Percentiles rank a stretch among this genome's conserved stretches.
These are phyloP conservation scores for Caenorhabditis japonica DNA, from an alignment of 2,888 invertebrate genomes.

Conservation along the genomic window DNA sequence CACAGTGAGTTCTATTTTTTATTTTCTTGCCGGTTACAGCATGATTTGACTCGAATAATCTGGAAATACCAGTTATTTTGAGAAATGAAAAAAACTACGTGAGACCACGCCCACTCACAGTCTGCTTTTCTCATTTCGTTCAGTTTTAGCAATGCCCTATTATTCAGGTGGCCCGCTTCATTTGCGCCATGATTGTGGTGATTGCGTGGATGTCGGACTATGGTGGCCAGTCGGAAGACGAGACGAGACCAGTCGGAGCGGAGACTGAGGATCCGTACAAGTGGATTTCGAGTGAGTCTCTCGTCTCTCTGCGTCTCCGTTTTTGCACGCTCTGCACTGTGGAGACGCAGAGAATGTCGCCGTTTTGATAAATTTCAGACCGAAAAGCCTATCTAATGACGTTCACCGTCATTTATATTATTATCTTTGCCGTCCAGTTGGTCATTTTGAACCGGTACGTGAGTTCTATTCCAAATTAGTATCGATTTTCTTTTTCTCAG, in stretches of 20 bases:
- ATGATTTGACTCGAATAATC: too few species aligned
- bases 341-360: too few species aligned
- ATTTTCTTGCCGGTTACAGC: too few species aligned
- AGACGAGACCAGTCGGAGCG: slow-evolving; percentile 1
- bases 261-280: slow-evolving; percentile 37
- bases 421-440: slow-evolving; percentile 27
- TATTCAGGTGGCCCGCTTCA: slow-evolving; percentile 40
- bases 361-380: slow-evolving; percentile 25
- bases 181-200: slow-evolving; percentile 42
- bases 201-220: slow-evolving; percentile 47
- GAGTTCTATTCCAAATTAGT: not conserved
- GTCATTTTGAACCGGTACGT: slow-evolving; percentile 36
- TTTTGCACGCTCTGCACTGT: too few species aligned
- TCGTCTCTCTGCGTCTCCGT: too few species aligned
- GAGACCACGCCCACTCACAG: too few species aligned
- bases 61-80: too few species aligned
- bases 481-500: slow-evolving; percentile 8
- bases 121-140: slow-evolving; percentile 1
- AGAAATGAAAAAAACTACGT: too few species aligned
- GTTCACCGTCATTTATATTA: slow-evolving; percentile 35
- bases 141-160: not conserved
- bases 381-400: slow-evolving; percentile 20
- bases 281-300: slow-evolving; percentile 40
- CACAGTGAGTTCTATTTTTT: slow-evolving; percentile 17
- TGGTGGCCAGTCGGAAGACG: slow-evolving; percentile 21